Evolutionary conservation across 2,797 vertebrate species (phyloP).

Genomic region (Hippopotamyrus pictus): DNA sequence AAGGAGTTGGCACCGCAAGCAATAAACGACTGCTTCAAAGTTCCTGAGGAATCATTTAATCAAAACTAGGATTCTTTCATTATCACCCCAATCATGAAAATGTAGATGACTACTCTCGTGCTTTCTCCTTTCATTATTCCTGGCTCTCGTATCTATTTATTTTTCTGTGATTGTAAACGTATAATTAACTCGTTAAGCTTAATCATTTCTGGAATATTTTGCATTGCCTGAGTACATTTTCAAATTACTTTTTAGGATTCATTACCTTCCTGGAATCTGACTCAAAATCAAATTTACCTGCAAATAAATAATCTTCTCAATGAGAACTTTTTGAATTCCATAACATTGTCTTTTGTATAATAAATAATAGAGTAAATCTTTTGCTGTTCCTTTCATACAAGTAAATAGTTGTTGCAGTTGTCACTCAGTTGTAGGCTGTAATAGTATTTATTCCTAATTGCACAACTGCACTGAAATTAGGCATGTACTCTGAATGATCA

Average conservation of each 20-base stretch:
- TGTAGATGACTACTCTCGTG: constrained; percentile 25
- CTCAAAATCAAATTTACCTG: constrained; percentile 20
- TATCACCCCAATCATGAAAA: constrained; percentile 34
- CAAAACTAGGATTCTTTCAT: constrained; percentile 27
- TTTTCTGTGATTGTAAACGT: constrained; percentile 37
- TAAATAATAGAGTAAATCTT: not conserved
- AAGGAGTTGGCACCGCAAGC: constrained; percentile 23
- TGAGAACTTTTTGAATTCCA: not conserved
- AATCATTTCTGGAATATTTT: constrained; percentile 35
- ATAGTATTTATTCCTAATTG: not conserved
- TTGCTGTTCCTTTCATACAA: not conserved
- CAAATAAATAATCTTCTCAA: constrained; percentile 18
- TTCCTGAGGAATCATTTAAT: constrained; percentile 27
- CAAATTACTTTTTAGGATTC: constrained; percentile 32
- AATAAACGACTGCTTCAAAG: constrained; percentile 22
- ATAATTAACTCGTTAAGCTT: constrained; percentile 39
- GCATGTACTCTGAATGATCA: not conserved
- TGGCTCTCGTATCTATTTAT: constrained; percentile 34
- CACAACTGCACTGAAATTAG: not conserved
- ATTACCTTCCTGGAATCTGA: constrained; percentile 23
- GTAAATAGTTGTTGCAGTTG: not conserved
- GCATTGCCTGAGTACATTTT: constrained; percentile 35
- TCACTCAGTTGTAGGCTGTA: not conserved
- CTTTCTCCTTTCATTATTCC: constrained; percentile 26
- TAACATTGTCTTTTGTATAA: not conserved